Evolutionary conservation across 1,140 invertebrate genomes (phyloP).

Genomic region (Ctenoplectra terminalis): DNA sequence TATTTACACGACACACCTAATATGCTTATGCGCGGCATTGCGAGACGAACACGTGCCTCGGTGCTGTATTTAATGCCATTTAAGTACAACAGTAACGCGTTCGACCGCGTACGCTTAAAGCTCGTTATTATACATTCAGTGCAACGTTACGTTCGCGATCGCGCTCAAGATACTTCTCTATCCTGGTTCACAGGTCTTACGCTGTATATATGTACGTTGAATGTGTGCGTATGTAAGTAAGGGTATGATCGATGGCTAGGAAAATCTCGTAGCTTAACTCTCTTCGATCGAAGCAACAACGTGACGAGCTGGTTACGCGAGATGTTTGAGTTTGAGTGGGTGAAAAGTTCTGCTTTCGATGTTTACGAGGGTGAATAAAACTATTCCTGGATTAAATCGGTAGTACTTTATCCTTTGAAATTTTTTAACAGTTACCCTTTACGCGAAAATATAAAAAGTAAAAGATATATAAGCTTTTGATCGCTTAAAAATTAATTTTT

Average conservation of each 20-base stretch:
- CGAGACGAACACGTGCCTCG: slow-evolving; percentile 24
- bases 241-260: neutral
- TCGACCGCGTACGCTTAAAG: slow-evolving; percentile 27
- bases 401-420: too few relatives aligned
- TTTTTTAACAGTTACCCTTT: too few relatives aligned
- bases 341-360: neutral
- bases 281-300: neutral
- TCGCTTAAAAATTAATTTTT: too few relatives aligned
- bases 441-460: too few relatives aligned
- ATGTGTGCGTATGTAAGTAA: too few relatives aligned
- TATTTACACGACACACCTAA: slow-evolving; percentile 6
- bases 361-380: neutral
- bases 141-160: slow-evolving; percentile 49
- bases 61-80: slow-evolving; percentile 60
- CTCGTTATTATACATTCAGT: slow-evolving; percentile 40
- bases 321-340: neutral
- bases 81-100: slow-evolving; percentile 62
- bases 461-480: too few relatives aligned
- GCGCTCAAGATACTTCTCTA: slow-evolving; percentile 12
- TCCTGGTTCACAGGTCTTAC: neutral
- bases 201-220: neutral
- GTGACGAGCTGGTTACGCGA: neutral
- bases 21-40: neutral
- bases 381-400: too few relatives aligned
- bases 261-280: neutral